Evolutionary conservation across 2,113 vertebrate species (phyloP).

Genomic region (Caloenas nicobarica): DNA sequence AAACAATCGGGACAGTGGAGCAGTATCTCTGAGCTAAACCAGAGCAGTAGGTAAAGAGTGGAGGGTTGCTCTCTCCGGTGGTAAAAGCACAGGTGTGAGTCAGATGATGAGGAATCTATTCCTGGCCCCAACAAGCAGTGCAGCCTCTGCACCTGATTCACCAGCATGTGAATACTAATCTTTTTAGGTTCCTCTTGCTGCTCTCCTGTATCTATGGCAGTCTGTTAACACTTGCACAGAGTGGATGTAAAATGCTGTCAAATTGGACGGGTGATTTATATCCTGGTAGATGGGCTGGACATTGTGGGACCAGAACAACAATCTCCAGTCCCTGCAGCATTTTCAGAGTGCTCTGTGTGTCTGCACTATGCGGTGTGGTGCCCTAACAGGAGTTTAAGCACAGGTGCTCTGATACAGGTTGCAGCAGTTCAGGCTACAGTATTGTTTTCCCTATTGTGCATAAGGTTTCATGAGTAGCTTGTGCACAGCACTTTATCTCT

Average conservation of each 20-base stretch:
- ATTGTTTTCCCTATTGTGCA: background rate
- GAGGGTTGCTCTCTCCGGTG: background rate
- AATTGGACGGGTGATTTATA: background rate
- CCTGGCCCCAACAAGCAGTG: background rate
- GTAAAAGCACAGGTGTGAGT: slow-evolving; percentile 29
- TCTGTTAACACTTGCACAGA: background rate
- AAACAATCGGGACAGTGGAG: slow-evolving; percentile 54
- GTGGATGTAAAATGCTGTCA: background rate
- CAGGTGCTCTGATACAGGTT: background rate
- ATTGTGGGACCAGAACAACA: background rate
- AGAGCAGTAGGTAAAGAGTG: slow-evolving; percentile 51
- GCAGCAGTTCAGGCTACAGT: background rate
- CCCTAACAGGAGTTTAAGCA: background rate
- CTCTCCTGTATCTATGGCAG: background rate
- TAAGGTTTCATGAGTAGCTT: background rate
- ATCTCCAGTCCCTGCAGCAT: background rate
- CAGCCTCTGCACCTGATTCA: background rate
- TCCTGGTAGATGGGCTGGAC: background rate
- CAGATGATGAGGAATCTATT: slow-evolving; percentile 24
- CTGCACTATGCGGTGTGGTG: background rate
- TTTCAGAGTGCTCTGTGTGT: background rate
- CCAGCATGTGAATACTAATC: background rate
- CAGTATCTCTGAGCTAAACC: slow-evolving; percentile 33
- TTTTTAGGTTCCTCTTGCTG: background rate
- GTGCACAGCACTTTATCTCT: background rate